Percentiles rank a stretch among this genome's conserved stretches.
phyloP scores from a whole-genome alignment of 2,888 invertebrate species.

The Ophion ellenae region DNA sequence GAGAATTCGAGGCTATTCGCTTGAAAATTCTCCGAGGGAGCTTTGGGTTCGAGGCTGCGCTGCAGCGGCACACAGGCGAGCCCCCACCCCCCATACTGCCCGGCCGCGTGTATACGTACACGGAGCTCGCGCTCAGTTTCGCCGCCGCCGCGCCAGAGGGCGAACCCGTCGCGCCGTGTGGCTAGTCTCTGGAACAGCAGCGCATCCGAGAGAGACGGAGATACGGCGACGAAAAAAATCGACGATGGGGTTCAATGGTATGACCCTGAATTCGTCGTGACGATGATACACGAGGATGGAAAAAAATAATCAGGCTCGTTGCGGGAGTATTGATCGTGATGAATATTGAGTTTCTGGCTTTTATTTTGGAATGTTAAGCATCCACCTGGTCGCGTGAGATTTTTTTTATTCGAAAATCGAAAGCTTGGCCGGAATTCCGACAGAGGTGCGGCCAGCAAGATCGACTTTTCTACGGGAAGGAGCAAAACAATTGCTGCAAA shows the following conservation, averaged over 20 bases:
- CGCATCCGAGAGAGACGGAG: constrained; percentile 13
- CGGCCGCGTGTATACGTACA: constrained; percentile 10
- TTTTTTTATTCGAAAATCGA: neutral
- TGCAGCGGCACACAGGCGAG: constrained; percentile 68
- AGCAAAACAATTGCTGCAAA: neutral
- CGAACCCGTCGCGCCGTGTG: constrained; percentile 7
- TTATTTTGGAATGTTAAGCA: neutral
- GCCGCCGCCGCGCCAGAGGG: constrained; percentile 4
- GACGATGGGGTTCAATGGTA: constrained; percentile 69
- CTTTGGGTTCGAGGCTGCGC: constrained; percentile 70
- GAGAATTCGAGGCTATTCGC: neutral
- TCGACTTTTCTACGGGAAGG: neutral
- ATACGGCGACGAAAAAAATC: constrained; percentile 48
- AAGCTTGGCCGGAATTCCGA: neutral
- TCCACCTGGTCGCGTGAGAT: neutral
- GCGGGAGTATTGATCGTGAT: neutral
- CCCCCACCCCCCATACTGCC: constrained; percentile 39
- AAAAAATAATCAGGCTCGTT: neutral
- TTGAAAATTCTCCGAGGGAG: constrained; percentile 31
- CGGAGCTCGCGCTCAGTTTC: neutral
- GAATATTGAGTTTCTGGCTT: neutral
- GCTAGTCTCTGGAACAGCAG: neutral
- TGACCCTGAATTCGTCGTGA: constrained; percentile 67
- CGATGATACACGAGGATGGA: neutral
- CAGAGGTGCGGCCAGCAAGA: neutral